Base-by-base conservation (phyloP, 2,888 invertebrate genomes). In the Campoplex nolae region DNA sequence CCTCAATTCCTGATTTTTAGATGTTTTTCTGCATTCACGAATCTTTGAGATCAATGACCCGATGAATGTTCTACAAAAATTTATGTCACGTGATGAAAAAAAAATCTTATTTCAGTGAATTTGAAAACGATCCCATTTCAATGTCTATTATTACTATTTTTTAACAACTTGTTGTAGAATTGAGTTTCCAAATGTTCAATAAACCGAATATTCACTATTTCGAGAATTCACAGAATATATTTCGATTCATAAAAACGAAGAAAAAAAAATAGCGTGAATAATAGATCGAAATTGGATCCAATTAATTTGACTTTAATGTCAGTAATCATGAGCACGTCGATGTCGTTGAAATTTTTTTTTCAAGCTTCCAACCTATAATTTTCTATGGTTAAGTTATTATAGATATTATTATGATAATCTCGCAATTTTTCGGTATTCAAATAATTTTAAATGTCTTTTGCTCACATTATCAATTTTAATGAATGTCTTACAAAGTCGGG, bases 401-500 rank as follows among this genome's bases (percentile, higher is more conserved):
- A 1, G 9, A 13, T 45, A 23, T 45, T 9, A 23, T 45, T 38
- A 68, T 23, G 8, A 51, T 45, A 32, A 73, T 35, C 32, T 35
- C 18, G 18, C 2, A 32, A 54, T 35, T 73, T 32, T 73, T 48
- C 62, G 62, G 32, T 62, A 62, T 62, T 32, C 51, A 32, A 51
- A 73, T 8, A 73, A 48, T 51, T 73, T 13, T 3, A 32, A 18
- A 32, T 32, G 32, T n/a, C 28, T 23, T 18, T 38, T 16, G 45
- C 70, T 16, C 23, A 9, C 28, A 70, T 42, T 70, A 35, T 73
- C 8, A 48, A 28, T 18, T 32, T 73, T 51, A 73, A 73, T 51
- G 32, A 73, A 51, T n/a, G 32, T 32, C 70, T 68, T 56, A 18
- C 62, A 62, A 76, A 16, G 7, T 62, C 62, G n/a, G 62, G 62